Base-by-base conservation (phyloP, 1,140 invertebrate species). In the Papilio xuthus region DNA sequence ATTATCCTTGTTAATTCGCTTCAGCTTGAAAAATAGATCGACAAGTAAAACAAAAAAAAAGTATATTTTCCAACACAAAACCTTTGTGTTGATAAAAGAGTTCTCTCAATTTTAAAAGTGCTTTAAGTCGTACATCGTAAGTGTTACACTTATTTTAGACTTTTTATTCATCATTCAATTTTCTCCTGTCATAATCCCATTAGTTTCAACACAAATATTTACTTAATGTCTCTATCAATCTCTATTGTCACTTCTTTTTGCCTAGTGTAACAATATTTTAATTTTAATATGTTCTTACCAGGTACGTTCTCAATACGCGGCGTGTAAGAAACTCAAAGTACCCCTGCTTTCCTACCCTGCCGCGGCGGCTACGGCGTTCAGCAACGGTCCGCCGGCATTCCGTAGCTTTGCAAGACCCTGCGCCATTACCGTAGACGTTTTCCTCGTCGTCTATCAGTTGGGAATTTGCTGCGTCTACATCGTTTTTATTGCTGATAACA, bases 381-480 rank as follows among this genome's bases (percentile, higher is more conserved):
- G 95, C 82, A 91, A 94, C 44, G 96, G 96, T 2, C 96, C 96
- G 4, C 78, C 88, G 3, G 88, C 85, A 4, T 88, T 96, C 50
- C 93, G 94, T 73, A 89, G 89, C 53, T 94, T 96, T 77, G 95
- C 96, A 0, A 93, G 93, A 1, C 90, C 90, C 42, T 94, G 96
- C 67, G 94, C 95, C 28, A 85, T 93, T 20, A 90, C 96, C 53
- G 95, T 96, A 9, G 96, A 97, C 83, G 87, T 95, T 1, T 97
- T 97, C 86, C 94, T 98, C 76, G 96, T 97, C n/a, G 94, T 97
- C 56, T 98, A 97, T 81, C 98, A 98, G 90, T 95, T 98, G 78
- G 98, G 98, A 50, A 98, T 98, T 87, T 98, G 98, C 88, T 98
- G 97, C 85, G 97, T 98, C 2, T 98, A 98, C 93, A 96, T 98